Evolutionary conservation across 1,140 invertebrate species (phyloP), one percentile per base, ranked within the genome.

Genomic region (Gryon sp.): DNA sequence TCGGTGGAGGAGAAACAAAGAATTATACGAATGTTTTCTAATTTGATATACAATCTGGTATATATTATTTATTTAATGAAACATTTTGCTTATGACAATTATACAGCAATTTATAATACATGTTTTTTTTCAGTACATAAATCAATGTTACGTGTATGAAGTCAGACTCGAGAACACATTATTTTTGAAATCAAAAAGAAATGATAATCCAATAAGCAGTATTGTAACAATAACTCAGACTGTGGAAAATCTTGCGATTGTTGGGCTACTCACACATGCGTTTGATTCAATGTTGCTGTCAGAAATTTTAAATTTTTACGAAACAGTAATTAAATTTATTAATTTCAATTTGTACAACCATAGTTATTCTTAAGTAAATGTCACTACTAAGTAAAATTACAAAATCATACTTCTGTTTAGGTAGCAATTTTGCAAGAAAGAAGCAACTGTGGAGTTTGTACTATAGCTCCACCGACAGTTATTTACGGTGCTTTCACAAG

Each of bases 271-370:
- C 20, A 70, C 78, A 20, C 80, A 87, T 15, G 40, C 41, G 5
- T 80, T 82, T 12, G 15, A 87, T 70, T 2, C 48, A 8, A 9
- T 74, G 8, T 43, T 88, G 14, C 43, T 88, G 5, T 77, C 69
- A 7, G 80, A 84, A 57, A 73, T 80, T n/a, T 43, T 87, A n/a
- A 50, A 52, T 16, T 87, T 86, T 70, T 87, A 87, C 43, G 83
- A 87, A 48, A 16, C 82, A 30, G 81, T 84, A 66, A 12, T 9
- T 62, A 5, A 14, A 46, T 15, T 40, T 26, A 34, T 12, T 6
- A 11, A 12, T 12, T 34, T 12, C 1, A 34, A 12, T 11, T 6
- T 34, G 11, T 12, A 12, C 1, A 46, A 28, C 0, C 12, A 26
- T 41, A 18, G 1, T 28, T 28, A 30, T 14, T 22, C 24, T 28